Base-by-base conservation (phyloP, 1,140 invertebrate genomes). In the Drosophila elegans region DNA sequence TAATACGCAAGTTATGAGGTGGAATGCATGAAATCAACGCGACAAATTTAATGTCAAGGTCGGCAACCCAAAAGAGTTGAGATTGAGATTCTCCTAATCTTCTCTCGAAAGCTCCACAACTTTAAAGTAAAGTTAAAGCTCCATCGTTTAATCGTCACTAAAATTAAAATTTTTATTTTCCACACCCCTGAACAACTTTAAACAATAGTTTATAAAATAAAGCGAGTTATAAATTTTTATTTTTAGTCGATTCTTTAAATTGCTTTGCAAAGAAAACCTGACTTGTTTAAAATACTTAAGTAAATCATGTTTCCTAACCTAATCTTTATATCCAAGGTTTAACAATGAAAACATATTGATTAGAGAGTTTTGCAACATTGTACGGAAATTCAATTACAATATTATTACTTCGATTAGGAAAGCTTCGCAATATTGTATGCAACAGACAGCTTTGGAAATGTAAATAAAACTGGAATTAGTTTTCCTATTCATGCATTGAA, bases 11-110 rank as follows among this genome's bases (percentile, higher is more conserved):
- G 25, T 11, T 32, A 32, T 39, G 25, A 25, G 32, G 56, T 44
- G 46, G 27, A 60, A 66, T 66, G 59, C 13, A 21, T 32, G 21
- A 62, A 41, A 56, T 56, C 16, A 36, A n/a, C 27, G 52, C 27
- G 39, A 13, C 29, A 25, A 42, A 51, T 46, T 45, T 60, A 68
- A 66, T 66, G 64, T 48, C 64, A 68, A 68, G 64, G 61, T 68
- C 61, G 25, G 6, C 16, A 44, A 25, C 4, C 41, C 29, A 41
- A 11, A 68, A 52, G 38, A 52, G 46, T 44, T 52, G 21, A 38
- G 27, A 34, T 29, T 38, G 27, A 32, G 13, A 36, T 36, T 27
- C 10, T 12, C 29, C 10, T 12, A 13, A 52, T 52, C 36, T 16
- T 39, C 11, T 38, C 38, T n/a, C n/a, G 5, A 66, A 68, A 68